Conservation (phyloP, 2,797 vertebrate species). For the Euthynnus affinis region DNA sequence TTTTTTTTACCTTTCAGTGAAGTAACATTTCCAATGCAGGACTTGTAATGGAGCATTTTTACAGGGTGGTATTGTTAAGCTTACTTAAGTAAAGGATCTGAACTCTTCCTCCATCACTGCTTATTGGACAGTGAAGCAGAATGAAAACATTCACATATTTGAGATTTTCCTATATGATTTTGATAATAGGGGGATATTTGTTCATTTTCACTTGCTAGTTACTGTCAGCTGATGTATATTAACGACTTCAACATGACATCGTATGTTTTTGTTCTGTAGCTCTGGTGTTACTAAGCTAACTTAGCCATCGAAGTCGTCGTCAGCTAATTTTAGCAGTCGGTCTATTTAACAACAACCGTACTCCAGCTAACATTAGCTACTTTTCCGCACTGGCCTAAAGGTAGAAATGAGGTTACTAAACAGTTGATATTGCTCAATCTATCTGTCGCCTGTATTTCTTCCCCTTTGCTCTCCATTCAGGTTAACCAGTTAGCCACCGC, state of each 20-base stretch:
- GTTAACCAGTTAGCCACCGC: constrained; percentile 23
- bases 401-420: neutral
- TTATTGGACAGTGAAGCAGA: neutral
- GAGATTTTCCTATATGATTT: neutral
- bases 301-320: neutral
- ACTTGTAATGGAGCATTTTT: too few relatives aligned
- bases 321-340: constrained; percentile 11
- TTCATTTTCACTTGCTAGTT: neutral
- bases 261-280: neutral
- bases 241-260: neutral
- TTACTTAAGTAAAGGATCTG: too few relatives aligned
- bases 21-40: too few relatives aligned
- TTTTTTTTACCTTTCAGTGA: too few relatives aligned
- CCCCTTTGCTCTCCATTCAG: neutral
- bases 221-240: neutral
- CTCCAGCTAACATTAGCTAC: constrained; percentile 4
- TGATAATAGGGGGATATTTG: neutral
- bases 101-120: neutral
- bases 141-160: neutral
- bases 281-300: neutral
- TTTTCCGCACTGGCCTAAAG: neutral
- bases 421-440: neutral
- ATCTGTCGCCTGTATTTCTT: neutral
- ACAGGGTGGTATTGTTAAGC: too few relatives aligned
- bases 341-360: neutral